Evolutionary conservation across 2,888 invertebrate genomes (phyloP), one percentile per base, ranked within the genome.

Genomic region (Tridacna crocea): DNA sequence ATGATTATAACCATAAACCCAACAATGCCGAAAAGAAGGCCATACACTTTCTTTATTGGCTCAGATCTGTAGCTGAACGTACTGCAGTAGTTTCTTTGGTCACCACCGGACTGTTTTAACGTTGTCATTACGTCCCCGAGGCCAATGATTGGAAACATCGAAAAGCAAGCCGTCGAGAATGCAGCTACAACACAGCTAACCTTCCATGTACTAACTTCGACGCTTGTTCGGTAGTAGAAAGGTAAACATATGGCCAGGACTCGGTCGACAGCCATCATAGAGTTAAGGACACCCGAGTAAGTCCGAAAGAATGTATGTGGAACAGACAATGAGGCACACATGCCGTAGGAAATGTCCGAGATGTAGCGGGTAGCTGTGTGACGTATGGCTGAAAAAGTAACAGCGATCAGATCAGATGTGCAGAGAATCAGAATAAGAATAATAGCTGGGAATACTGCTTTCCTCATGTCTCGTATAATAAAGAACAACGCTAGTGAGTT

Each of bases 371-470:
- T 77, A 19, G 77, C 22, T 3, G 75, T 65, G 27, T 86, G 85
- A 1, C 73, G 70, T n/a, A 74, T 66, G 1, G 68, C 15, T 8
- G 85, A 81, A 27, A 83, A 83, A 3, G 26, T 46, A 0, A 83
- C 75, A 19, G 83, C 79, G 8, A 61, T 72, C 4, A 86, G 68
- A 36, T 86, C 83, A 4, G 77, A 46, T 15, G 36, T 22, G 55
- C 81, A 81, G 6, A 86, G 76, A 1, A 73, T 79, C 1, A 81
- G 46, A 10, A 86, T 27, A 13, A 86, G 51, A 15, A 86, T 51
- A 13, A 86, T 81, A 13, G 85, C 85, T 0, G 85, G 85, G 24
- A 83, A 77, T 4, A 83, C 63, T 1, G 85, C 85, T 75, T 86
- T 86, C 70, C 60, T 79, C 46, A 86, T 68, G 72, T 86, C 85